Evolutionary conservation across 2,888 invertebrate species (phyloP).

Genomic region (Lycia hirtaria): DNA sequence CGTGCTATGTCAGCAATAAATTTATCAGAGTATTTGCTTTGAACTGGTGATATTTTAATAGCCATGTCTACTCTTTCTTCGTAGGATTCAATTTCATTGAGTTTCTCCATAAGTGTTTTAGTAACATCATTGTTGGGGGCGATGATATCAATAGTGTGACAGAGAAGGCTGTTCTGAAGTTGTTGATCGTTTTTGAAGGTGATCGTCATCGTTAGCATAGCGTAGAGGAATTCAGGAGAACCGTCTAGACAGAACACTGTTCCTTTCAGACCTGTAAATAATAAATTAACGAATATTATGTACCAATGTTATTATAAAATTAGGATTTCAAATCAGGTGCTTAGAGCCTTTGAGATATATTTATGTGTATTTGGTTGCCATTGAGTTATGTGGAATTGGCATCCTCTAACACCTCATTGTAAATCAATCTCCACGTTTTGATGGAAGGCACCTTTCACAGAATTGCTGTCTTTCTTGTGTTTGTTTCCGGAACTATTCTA

Average conservation of each 20-base stretch:
- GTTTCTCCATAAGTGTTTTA: slow-evolving; percentile 67
- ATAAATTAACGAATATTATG: neutral
- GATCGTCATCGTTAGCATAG: slow-evolving; percentile 78
- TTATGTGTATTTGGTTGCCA: too few relatives aligned
- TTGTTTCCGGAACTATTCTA: too few relatives aligned
- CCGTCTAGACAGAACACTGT: slow-evolving; percentile 92
- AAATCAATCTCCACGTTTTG: too few relatives aligned
- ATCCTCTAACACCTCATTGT: too few relatives aligned
- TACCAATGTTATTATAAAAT: too few relatives aligned
- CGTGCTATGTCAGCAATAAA: slow-evolving; percentile 59
- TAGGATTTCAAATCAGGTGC: neutral
- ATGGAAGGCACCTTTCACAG: too few relatives aligned
- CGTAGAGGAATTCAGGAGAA: slow-evolving; percentile 89
- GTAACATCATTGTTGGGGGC: slow-evolving; percentile 70
- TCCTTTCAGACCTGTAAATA: slow-evolving; percentile 78
- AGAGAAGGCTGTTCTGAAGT: slow-evolving; percentile 85
- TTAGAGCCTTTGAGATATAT: too few relatives aligned
- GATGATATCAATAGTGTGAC: slow-evolving; percentile 82
- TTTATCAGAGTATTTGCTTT: slow-evolving; percentile 67
- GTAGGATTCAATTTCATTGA: slow-evolving; percentile 82
- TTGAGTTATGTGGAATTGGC: too few relatives aligned
- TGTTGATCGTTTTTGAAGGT: slow-evolving; percentile 72
- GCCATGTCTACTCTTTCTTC: slow-evolving; percentile 85
- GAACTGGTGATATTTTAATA: slow-evolving; percentile 63
- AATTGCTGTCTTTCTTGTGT: too few relatives aligned